Evolutionary conservation across 1,140 invertebrate genomes (phyloP).

Genomic region (Heterodera carotae): DNA sequence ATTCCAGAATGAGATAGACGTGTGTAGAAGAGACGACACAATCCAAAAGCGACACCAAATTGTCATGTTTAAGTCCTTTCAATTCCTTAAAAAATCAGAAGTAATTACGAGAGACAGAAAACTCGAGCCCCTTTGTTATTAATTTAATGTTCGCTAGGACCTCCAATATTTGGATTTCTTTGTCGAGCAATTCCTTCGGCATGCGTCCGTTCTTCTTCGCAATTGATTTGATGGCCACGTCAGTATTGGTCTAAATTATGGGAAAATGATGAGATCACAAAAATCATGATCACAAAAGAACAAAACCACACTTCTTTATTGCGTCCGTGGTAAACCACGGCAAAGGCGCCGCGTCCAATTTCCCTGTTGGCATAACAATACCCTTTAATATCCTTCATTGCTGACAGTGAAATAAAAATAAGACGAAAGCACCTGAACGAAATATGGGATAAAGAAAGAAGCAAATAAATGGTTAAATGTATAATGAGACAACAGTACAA

Average conservation of each 20-base stretch:
- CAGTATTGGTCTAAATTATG: slow-evolving; percentile 81
- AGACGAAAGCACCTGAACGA: slow-evolving; percentile 19
- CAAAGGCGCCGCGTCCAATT: slow-evolving; percentile 97
- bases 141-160: slow-evolving; percentile 66
- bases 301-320: slow-evolving; percentile 79
- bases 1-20: slow-evolving; percentile 97
- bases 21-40: slow-evolving; percentile 91
- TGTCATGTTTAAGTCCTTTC: slow-evolving; percentile 93
- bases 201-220: slow-evolving; percentile 95
- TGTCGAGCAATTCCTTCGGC: slow-evolving; percentile 90
- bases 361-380: slow-evolving; percentile 96
- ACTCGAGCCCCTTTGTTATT: no score
- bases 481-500: no score
- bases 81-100: slow-evolving; percentile 76
- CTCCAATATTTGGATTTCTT: slow-evolving; percentile 98
- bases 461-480: no score
- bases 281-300: no score
- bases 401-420: slow-evolving; percentile 25
- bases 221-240: slow-evolving; percentile 94
- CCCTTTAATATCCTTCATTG: slow-evolving; percentile 80
- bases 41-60: slow-evolving; percentile 92
- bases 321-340: slow-evolving; percentile 94
- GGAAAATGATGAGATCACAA: no score
- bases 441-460: no score
- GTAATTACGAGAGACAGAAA: background rate